phyloP scores from a whole-genome alignment of 2,888 invertebrate genomes.

The Megaustenia siamemsis region DNA sequence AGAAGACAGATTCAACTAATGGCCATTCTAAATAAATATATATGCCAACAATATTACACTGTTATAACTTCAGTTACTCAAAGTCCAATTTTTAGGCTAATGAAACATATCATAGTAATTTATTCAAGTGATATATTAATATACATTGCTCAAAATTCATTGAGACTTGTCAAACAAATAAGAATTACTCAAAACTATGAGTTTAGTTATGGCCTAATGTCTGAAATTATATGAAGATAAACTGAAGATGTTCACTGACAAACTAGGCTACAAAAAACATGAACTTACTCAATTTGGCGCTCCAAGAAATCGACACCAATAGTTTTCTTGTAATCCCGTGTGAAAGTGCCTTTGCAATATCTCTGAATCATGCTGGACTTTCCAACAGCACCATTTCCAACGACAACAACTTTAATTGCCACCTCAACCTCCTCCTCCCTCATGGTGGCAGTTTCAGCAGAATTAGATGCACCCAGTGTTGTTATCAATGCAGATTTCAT shows the following conservation, averaged over 20 bases:
- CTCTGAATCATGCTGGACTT: slow-evolving; percentile 99
- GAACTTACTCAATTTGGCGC: slow-evolving; percentile 94
- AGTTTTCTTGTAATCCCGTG: slow-evolving; percentile 97
- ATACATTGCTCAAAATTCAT: too few species aligned
- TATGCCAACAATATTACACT: too few species aligned
- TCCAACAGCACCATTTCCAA: slow-evolving; percentile 98
- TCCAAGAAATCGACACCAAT: slow-evolving; percentile 98
- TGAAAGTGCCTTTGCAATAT: slow-evolving; percentile 98
- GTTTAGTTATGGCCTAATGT: too few species aligned
- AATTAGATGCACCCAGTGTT: slow-evolving; percentile 51
- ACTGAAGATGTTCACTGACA: not conserved
- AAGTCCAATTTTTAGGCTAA: too few species aligned
- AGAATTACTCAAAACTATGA: too few species aligned
- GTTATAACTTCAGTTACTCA: too few species aligned
- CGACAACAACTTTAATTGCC: slow-evolving; percentile 98
- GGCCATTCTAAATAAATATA: too few species aligned
- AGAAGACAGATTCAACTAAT: too few species aligned
- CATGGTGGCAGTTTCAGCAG: slow-evolving; percentile 82
- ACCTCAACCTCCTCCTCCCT: slow-evolving; percentile 98
- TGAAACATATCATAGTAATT: too few species aligned
- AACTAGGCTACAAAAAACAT: not conserved
- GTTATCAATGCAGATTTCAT: not conserved
- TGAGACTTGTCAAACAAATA: too few species aligned
- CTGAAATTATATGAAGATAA: not conserved
- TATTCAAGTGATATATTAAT: too few species aligned